Evolutionary conservation across 2,113 vertebrate species (phyloP), one percentile per base, ranked within the genome.

Genomic region (Phainopepla nitens): DNA sequence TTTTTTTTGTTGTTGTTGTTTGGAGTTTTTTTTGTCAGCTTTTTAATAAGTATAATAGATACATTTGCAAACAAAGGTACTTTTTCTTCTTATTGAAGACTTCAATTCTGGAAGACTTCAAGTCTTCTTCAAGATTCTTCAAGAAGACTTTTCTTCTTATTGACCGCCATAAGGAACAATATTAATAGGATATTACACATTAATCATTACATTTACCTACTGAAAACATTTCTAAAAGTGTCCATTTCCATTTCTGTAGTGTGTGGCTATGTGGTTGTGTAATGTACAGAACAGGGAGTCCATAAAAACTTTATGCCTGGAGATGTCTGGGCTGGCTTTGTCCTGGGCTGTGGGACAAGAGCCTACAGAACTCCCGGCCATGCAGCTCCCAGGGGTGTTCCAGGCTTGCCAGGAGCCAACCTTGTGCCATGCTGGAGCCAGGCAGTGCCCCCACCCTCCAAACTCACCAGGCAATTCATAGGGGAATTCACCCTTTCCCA

Each of bases 401-500:
- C 9, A 1, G 39, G 24, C 41, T 41, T 44, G 29, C 57, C 9
- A 1, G 1, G 20, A 71, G 39, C 41, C 87, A 82, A 8, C 50
- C 11, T 41, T 1, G 1, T 24, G 64, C 50, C 0, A 0, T 13
- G 17, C 28, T 6, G 57, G 47, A 75, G 35, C 10, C 58, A 66
- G 49, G 58, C 73, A n/a, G 19, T 72, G 41, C 10, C 45, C 18
- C 5, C 47, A 33, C 56, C 73, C 44, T 71, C 69, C 33, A 29
- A 35, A 39, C 12, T 39, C 39, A 39, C 39, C 12, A 39, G 39
- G 39, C 61, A 90, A 71, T 75, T 76, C 60, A 8, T 13, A 4
- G 15, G 53, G 54, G 65, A 90, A 71, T 75, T 75, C 60, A 7
- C 47, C 31, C 16, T 76, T 68, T 86, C 33, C 58, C 15, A 3